Conservation (phyloP, 1,140 invertebrate species). For the Zaprionus gabonicus region DNA sequence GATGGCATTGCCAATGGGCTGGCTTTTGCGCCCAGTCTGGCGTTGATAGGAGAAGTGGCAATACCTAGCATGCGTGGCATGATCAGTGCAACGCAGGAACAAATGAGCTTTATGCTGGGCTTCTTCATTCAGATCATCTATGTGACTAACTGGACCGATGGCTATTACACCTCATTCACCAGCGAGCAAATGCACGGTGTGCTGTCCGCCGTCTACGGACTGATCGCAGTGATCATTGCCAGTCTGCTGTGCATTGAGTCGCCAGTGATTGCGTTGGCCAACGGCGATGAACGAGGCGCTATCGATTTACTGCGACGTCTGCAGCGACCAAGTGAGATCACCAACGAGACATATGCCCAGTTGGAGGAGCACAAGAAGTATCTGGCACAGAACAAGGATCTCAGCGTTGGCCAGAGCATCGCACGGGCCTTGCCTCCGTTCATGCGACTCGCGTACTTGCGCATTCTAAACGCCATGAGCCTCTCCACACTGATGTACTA, state of each 20-base stretch:
- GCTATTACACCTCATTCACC: slow-evolving; percentile 2
- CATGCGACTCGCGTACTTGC: slow-evolving; percentile 32
- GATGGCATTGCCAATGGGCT: slow-evolving; percentile 68
- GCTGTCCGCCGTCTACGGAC: slow-evolving; percentile 40
- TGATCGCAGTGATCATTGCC: slow-evolving; percentile 34
- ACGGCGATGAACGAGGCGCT: slow-evolving; percentile 54
- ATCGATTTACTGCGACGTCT: slow-evolving; percentile 59
- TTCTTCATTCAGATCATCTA: slow-evolving; percentile 54
- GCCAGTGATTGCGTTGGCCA: slow-evolving; percentile 56
- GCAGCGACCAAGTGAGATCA: slow-evolving; percentile 47
- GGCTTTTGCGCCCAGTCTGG: slow-evolving; percentile 58
- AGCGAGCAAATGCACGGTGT: slow-evolving; percentile 57
- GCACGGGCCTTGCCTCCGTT: slow-evolving; percentile 43
- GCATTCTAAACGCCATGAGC: slow-evolving; percentile 58
- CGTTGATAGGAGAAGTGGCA: slow-evolving; percentile 54
- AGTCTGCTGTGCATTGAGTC: slow-evolving; percentile 51
- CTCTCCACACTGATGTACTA: slow-evolving; percentile 23
- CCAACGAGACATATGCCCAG: slow-evolving; percentile 53
- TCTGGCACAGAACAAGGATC: slow-evolving; percentile 51
- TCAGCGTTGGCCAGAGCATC: slow-evolving; percentile 40
- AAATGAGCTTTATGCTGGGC: slow-evolving; percentile 28
- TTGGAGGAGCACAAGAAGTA: slow-evolving; percentile 68
- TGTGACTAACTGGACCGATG: slow-evolving; percentile 15
- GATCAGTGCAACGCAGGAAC: slow-evolving; percentile 30
- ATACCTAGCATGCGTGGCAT: slow-evolving; percentile 44